Percentiles rank a stretch among this genome's conserved stretches.
Conservation (phyloP, 2,888 invertebrate genomes). For the Andrena trimmerana region DNA sequence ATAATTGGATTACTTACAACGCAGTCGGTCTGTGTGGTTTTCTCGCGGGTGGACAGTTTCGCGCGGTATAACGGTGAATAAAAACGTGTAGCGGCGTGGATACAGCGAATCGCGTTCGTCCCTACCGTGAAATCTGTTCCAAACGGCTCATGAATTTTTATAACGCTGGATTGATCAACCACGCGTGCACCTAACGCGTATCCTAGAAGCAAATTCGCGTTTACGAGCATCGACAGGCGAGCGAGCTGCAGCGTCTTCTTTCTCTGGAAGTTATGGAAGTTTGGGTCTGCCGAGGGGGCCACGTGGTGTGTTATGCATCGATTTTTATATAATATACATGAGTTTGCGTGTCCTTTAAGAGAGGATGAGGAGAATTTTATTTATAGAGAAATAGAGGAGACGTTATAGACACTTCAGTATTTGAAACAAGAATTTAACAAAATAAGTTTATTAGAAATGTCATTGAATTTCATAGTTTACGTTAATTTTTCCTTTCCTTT, state of each 20-base stretch:
- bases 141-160: not conserved
- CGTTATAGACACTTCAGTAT: conserved; percentile 51
- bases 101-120: not conserved
- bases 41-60: conserved; percentile 27
- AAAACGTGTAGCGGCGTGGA: conserved; percentile 12
- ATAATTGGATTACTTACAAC: conserved; percentile 65
- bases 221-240: not conserved
- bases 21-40: conserved; percentile 19
- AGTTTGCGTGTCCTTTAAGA: too few species aligned
- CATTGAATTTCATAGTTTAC: too few species aligned
- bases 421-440: conserved; percentile 13
- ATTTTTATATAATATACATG: too few species aligned
- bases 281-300: too few species aligned
- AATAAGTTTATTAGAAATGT: conserved; percentile 22
- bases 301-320: too few species aligned
- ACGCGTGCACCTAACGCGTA: too few species aligned
- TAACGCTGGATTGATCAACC: not conserved
- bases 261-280: too few species aligned
- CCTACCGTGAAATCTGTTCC: not conserved
- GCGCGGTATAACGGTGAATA: conserved; percentile 4
- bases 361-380: too few species aligned
- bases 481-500: too few species aligned
- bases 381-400: not conserved
- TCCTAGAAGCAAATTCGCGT: not conserved
- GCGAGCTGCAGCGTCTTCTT: not conserved